Evolutionary conservation across 2,888 invertebrate species (phyloP).

Genomic region (Erannis defoliaria): DNA sequence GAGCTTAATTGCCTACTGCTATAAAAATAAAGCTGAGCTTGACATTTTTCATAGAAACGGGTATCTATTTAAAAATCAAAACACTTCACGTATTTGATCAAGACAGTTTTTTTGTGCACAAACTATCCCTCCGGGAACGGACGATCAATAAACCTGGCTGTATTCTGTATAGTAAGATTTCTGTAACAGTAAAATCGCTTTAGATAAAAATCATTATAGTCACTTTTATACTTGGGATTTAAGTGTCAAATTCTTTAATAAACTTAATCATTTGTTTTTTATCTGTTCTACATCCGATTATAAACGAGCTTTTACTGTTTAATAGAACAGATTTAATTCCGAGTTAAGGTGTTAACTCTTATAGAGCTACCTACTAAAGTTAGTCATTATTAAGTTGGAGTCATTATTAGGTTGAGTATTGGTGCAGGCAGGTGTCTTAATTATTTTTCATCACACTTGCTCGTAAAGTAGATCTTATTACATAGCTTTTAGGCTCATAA

Average conservation of each 20-base stretch:
- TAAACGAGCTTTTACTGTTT: slow-evolving; percentile 19
- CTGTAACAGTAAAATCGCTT: neutral
- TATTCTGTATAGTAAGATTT: too few species aligned
- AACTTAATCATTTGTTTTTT: slow-evolving; percentile 19
- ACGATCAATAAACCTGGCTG: too few species aligned
- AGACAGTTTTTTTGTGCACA: too few species aligned
- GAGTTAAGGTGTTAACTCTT: slow-evolving; percentile 3
- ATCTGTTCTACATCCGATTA: slow-evolving; percentile 19
- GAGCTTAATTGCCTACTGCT: too few species aligned
- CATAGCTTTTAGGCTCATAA: too few species aligned
- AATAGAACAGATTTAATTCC: slow-evolving; percentile 6
- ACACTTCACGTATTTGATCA: too few species aligned
- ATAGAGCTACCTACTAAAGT: neutral
- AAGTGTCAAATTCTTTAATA: slow-evolving; percentile 18
- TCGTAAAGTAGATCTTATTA: too few species aligned
- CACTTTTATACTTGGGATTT: neutral
- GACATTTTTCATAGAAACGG: too few species aligned
- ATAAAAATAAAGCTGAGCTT: too few species aligned
- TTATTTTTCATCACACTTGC: too few species aligned
- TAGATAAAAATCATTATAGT: slow-evolving; percentile 8
- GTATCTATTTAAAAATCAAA: too few species aligned
- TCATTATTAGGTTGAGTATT: slow-evolving; percentile 1
- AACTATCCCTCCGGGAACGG: too few species aligned
- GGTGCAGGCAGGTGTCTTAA: neutral
- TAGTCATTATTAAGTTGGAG: neutral